Conservation (phyloP, 2,113 vertebrate species). For the Telmatochromis sp. region DNA sequence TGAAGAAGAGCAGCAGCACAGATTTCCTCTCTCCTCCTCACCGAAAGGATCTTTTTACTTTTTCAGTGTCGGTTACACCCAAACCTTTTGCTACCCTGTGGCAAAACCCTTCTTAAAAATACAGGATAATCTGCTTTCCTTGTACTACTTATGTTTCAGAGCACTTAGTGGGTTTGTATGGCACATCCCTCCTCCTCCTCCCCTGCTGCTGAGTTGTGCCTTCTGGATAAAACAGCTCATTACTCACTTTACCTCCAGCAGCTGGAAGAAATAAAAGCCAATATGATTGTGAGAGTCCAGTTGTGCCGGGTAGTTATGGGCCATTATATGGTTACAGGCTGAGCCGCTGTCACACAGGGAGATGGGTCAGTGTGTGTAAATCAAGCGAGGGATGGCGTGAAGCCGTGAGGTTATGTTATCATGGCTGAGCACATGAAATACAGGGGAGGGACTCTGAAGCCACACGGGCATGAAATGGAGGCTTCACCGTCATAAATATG, state of each 20-base stretch:
- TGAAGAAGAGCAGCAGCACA: not conserved
- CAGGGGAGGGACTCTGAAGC: not conserved
- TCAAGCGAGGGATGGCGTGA: not conserved
- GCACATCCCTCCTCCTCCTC: not conserved
- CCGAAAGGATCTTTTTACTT: not conserved
- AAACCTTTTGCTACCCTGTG: not conserved
- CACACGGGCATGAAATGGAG: not conserved
- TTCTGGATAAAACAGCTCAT: slow-evolving; percentile 47
- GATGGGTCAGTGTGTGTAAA: slow-evolving; percentile 5
- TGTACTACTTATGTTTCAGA: not conserved
- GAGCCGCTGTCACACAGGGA: not conserved
- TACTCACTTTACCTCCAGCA: slow-evolving; percentile 33
- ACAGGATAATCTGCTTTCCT: not conserved
- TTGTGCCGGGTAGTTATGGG: slow-evolving; percentile 18
- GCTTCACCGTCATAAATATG: not conserved
- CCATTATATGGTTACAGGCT: slow-evolving; percentile 15
- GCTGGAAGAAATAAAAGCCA: slow-evolving; percentile 35
- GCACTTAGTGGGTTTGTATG: not conserved
- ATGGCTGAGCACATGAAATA: not conserved
- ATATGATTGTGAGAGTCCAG: slow-evolving; percentile 21
- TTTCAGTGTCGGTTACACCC: not conserved
- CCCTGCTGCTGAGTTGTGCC: not conserved
- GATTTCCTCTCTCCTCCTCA: not conserved
- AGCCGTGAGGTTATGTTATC: not conserved
- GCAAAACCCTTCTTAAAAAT: not conserved